Conservation (phyloP, 2,113 vertebrate genomes). For the Gymnocephalus cernua region DNA sequence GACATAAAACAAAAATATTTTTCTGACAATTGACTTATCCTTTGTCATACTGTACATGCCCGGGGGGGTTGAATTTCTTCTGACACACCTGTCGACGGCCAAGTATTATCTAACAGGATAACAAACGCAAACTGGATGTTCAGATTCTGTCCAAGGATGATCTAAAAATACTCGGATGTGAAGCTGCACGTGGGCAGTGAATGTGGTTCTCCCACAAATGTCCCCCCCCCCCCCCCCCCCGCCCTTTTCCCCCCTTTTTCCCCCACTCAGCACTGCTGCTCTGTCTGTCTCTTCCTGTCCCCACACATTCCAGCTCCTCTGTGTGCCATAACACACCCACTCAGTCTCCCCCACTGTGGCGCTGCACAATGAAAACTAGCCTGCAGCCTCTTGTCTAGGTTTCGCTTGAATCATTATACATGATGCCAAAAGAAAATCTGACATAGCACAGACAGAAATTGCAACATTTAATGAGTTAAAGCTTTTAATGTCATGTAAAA, state of each 20-base stretch:
- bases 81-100: conserved; percentile 14
- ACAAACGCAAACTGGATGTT: conserved; percentile 12
- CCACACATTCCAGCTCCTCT: conserved; percentile 71
- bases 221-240: too few species aligned
- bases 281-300: conserved; percentile 62
- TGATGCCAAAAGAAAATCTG: background rate
- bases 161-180: conserved; percentile 47
- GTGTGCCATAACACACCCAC: conserved; percentile 58
- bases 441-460: background rate
- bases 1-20: background rate
- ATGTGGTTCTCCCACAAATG: conserved; percentile 27
- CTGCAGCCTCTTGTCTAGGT: conserved; percentile 5
- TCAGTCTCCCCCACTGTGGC: conserved; percentile 43
- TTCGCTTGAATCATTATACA: background rate
- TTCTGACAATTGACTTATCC: background rate
- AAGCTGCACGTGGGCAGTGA: conserved; percentile 17
- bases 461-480: conserved; percentile 4
- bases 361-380: conserved; percentile 41
- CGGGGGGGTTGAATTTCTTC: background rate
- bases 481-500: conserved; percentile 20
- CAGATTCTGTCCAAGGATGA: conserved; percentile 24
- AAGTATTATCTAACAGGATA: background rate
- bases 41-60: background rate
- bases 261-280: conserved; percentile 49
- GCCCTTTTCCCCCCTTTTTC: background rate